Conservation (phyloP, 2,888 invertebrate species). For the Abscondita cerata region DNA sequence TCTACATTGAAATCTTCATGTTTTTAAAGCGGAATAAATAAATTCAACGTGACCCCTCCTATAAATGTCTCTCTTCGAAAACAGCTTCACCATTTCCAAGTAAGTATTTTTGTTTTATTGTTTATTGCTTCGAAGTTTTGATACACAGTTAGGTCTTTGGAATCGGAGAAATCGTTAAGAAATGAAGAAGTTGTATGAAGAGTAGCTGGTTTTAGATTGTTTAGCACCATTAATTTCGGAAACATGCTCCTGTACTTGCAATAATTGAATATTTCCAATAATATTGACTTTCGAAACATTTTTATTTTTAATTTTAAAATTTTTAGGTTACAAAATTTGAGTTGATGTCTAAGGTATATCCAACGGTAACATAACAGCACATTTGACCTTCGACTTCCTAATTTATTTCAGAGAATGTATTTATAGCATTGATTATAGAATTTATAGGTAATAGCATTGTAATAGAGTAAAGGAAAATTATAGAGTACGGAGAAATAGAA, state of each 20-base stretch:
- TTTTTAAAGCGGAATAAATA: constrained; percentile 87
- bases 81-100: constrained; percentile 77
- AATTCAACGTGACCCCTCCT: constrained; percentile 93
- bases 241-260: constrained; percentile 22
- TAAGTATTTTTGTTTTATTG: constrained; percentile 72
- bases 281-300: constrained; percentile 18
- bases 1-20: constrained; percentile 90
- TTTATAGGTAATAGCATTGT: no score
- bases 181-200: constrained; percentile 6
- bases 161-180: not conserved
- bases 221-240: constrained; percentile 8
- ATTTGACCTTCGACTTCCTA: no score
- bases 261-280: constrained; percentile 16
- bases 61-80: constrained; percentile 70
- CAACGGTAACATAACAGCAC: no score
- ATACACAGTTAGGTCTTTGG: constrained; percentile 46
- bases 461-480: no score
- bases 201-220: constrained; percentile 1
- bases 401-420: no score
- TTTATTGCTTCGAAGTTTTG: constrained; percentile 62
- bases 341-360: no score
- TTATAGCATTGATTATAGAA: no score
- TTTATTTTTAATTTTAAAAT: not conserved
- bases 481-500: no score
- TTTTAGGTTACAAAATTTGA: no score